A percentile compares a stretch with the other conserved stretches of the same genome.
Conservation (phyloP, 2,888 invertebrate genomes). For the Rotaria socialis region DNA sequence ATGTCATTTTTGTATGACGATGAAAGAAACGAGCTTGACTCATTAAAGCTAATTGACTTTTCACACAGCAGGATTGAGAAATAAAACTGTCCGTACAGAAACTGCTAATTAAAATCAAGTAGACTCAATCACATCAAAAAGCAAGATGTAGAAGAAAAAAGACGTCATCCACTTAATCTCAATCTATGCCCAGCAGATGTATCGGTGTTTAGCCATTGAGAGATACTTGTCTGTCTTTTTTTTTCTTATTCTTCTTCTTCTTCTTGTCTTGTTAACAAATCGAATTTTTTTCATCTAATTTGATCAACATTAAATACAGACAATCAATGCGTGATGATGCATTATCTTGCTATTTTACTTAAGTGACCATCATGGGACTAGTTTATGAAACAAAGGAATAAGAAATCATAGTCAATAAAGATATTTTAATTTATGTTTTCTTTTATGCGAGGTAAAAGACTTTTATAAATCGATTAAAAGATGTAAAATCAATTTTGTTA, state of each 20-base stretch:
- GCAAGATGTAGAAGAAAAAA: not conserved
- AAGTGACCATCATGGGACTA: conserved; percentile 11
- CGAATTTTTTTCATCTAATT: not conserved
- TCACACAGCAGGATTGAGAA: conserved; percentile 26
- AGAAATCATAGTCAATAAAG: not conserved
- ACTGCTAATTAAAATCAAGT: conserved; percentile 27
- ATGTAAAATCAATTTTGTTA: too few species aligned
- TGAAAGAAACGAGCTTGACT: conserved; percentile 12
- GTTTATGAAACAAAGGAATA: conserved; percentile 2
- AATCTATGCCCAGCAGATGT: not conserved
- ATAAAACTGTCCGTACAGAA: not conserved
- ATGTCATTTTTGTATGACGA: conserved; percentile 18
- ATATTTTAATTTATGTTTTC: not conserved
- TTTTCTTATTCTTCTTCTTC: not conserved
- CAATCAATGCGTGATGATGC: conserved; percentile 1
- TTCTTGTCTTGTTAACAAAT: not conserved
- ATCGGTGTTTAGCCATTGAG: not conserved
- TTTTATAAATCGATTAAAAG: too few species aligned
- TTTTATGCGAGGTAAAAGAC: not conserved
- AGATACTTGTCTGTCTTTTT: not conserved
- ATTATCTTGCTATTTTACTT: conserved; percentile 17
- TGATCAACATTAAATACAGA: conserved; percentile 25
- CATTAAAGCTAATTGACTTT: conserved; percentile 17
- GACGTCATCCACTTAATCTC: conserved; percentile 4
- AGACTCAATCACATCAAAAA: conserved; percentile 32